Base-by-base conservation (phyloP, 2,888 invertebrate genomes). In the Tubulanus polymorphus region DNA sequence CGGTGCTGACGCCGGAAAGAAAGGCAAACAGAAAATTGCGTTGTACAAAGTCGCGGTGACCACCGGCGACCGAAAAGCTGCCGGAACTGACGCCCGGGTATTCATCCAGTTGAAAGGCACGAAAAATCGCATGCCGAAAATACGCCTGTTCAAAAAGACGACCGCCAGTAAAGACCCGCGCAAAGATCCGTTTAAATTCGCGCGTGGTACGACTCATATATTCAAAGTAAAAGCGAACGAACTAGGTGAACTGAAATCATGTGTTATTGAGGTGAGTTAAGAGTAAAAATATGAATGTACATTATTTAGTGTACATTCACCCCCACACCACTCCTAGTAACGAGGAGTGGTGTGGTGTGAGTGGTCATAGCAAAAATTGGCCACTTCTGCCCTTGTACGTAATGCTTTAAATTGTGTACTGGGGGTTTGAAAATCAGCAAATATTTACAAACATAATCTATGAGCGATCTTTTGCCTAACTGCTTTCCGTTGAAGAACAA, bases 21-120 rank as follows among this genome's bases (percentile, higher is more conserved):
- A n/a, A n/a, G 46, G 46, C 18, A 10, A 18, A 15, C 46, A 10
- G 10, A 59, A 63, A 35, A 41, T 63, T 8, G 63, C 70, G 2
- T 37, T 73, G 25, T 79, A 79, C 62, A 75, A 75, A 57, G 67
- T 79, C 10, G 69, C 74, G 37, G 72, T 79, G 0, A 72, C 70
- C 20, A 79, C 79, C 8, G 74, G 74, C 3, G 68, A 73, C 57
- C 67, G 68, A 53, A 74, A 73, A 55, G 69, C 70, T 55, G 70
- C 72, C 26, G 72, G 72, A 15, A 79, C 79, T 18, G 72, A 74
- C 64, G 77, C 77, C 20, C 75, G 74, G 69, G 77, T 76, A 6
- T 76, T 65, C 55, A 51, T 79, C 10, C 66, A 68, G 37, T 54
- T 79, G 47, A 75, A 71, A 57, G 78, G 79, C 25, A 66, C 65